phyloP scores from a whole-genome alignment of 1,140 invertebrate species.

The Drosophila bifasciata region DNA sequence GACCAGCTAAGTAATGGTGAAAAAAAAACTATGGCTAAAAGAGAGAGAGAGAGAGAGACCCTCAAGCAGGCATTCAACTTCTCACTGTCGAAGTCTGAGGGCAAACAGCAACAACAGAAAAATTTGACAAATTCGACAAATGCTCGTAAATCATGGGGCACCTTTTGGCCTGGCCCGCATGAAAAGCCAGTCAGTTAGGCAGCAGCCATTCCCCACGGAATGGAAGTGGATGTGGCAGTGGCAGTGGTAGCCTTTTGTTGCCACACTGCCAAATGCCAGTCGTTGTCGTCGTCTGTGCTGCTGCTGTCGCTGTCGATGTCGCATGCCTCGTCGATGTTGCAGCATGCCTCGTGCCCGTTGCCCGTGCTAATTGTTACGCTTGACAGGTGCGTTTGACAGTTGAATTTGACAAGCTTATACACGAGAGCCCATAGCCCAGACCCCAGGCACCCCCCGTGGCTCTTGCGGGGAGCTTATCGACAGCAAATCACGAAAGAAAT shows the following conservation, averaged over 20 bases:
- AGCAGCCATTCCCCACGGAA: constrained; percentile 34
- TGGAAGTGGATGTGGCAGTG: constrained; percentile 5
- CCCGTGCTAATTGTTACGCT: constrained; percentile 76
- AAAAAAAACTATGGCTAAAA: too few relatives aligned
- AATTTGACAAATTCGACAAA: constrained; percentile 78
- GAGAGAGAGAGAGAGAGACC: too few relatives aligned
- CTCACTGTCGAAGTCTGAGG: not conserved
- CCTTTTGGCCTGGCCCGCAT: constrained; percentile 20
- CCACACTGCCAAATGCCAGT: constrained; percentile 44
- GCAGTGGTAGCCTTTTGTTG: constrained; percentile 31
- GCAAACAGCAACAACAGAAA: constrained; percentile 41
- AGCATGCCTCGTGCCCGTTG: constrained; percentile 34
- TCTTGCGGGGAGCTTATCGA: constrained; percentile 18
- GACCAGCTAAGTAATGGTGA: constrained; percentile 59
- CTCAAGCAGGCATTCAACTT: constrained; percentile 2
- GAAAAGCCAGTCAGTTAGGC: constrained; percentile 1
- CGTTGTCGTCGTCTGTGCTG: constrained; percentile 13
- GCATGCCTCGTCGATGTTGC: constrained; percentile 34
- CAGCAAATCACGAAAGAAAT: not conserved
- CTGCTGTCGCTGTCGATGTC: constrained; percentile 14
- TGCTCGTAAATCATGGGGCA: constrained; percentile 69
- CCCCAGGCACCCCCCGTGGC: not conserved
- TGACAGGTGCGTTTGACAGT: constrained; percentile 81
- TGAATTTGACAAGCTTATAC: constrained; percentile 71
- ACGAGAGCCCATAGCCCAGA: constrained; percentile 40